Base-by-base conservation (phyloP, 2,888 invertebrate genomes). In the Platycnemis pennipes region DNA sequence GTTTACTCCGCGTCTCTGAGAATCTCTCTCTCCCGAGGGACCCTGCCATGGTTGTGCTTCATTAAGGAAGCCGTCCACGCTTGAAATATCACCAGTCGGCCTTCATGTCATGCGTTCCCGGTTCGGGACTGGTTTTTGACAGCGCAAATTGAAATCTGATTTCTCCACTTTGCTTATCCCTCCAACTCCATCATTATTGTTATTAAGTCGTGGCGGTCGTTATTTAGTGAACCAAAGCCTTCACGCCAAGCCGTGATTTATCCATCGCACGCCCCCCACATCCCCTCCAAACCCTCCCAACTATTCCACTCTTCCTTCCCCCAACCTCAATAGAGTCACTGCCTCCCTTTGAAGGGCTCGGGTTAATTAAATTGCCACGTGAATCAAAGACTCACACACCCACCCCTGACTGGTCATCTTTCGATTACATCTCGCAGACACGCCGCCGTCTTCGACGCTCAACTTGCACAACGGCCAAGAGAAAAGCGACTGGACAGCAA, bases 41-140 rank as follows among this genome's bases (percentile, higher is more conserved):
- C 46, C 26, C 46, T 7, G 13, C 44, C 22, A 42, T 44, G 86
- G 86, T 42, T 46, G 3, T 46, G 46, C 87, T 87, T 87, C 87
- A 87, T 87, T 87, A 87, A 87, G 45, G n/a, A 87, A 87, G 87
- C 87, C 87, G 87, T 87, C 87, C 19, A 5, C 87, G 45, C 87
- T 87, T 87, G 87, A 87, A 87, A 46, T 87, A 87, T 87, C 87
- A 45, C 87, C 87, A 87, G 87, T 87, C 45, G 87, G 87, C 87
- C 87, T 87, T 87, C 87, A 42, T 87, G 87, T 87, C 87, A 87
- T 46, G 87, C 87, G 87, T 87, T 26, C 87, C n/a, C 87, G 87
- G 46, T 87, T 87, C 45, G 87, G 46, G 87, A 87, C 87, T 44
- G 87, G 87, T 87, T 87, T 87, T 26, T 26, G 87, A 46, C 87